Evolutionary conservation across 2,113 vertebrate genomes (phyloP).

Genomic region (Dromaius novaehollandiae): DNA sequence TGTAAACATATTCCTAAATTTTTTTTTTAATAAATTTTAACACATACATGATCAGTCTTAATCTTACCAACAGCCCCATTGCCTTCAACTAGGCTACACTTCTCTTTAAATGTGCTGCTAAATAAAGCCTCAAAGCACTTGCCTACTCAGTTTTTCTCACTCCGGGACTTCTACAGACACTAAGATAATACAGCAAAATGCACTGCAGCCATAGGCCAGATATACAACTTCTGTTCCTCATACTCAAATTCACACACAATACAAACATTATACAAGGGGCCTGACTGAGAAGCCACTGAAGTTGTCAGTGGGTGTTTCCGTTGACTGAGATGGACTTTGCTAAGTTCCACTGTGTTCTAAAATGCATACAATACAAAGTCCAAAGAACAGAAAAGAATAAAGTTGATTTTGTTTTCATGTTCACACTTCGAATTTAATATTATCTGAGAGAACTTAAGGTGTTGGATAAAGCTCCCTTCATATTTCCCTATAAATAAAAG

Average conservation of each 20-base stretch:
- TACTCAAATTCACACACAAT: not conserved
- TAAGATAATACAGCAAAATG: not conserved
- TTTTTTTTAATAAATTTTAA: not conserved
- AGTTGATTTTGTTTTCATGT: not conserved
- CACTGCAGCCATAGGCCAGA: not conserved
- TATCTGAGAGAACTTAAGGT: not conserved
- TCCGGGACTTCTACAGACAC: not conserved
- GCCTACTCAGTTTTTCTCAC: not conserved
- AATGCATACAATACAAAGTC: not conserved
- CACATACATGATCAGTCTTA: not conserved
- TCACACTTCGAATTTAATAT: not conserved
- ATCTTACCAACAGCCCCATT: not conserved
- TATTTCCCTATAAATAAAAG: not conserved
- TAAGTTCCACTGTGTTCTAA: not conserved
- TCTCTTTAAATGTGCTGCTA: not conserved
- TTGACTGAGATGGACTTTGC: not conserved
- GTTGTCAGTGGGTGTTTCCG: not conserved
- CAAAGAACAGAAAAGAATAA: not conserved
- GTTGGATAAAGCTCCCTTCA: not conserved
- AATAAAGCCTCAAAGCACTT: not conserved
- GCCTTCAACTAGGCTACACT: not conserved
- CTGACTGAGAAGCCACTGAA: not conserved
- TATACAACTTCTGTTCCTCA: not conserved
- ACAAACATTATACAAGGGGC: not conserved
- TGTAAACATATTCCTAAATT: not conserved